Conservation (phyloP, 1,140 invertebrate genomes). For the Proctacanthus coquilletti region DNA sequence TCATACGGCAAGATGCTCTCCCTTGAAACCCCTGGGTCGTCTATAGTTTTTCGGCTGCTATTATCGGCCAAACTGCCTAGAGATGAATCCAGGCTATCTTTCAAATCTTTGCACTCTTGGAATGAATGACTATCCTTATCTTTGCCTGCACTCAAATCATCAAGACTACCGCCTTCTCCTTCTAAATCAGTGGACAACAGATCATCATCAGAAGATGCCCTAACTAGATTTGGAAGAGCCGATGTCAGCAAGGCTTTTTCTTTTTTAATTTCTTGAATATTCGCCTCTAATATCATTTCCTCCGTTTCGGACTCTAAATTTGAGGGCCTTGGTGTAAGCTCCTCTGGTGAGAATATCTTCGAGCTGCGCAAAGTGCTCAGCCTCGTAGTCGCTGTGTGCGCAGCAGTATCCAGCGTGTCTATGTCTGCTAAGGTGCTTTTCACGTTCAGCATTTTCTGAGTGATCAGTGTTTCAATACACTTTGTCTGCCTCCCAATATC, state of each 20-base stretch:
- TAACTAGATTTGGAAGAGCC: conserved; percentile 53
- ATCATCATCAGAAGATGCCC: conserved; percentile 73
- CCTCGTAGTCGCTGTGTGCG: conserved; percentile 57
- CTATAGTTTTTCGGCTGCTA: neutral
- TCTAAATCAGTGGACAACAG: conserved; percentile 57
- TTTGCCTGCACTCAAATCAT: conserved; percentile 34
- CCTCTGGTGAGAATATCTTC: conserved; percentile 51
- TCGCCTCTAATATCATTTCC: conserved; percentile 50
- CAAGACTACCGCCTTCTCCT: conserved; percentile 46
- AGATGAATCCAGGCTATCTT: conserved; percentile 9
- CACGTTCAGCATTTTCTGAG: conserved; percentile 53
- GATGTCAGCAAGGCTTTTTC: conserved; percentile 70
- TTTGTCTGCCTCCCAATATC: conserved; percentile 65
- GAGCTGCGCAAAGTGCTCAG: conserved; percentile 56
- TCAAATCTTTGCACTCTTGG: neutral
- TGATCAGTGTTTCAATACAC: conserved; percentile 78
- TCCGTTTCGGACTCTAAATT: conserved; percentile 21
- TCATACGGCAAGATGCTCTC: neutral
- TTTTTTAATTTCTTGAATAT: conserved; percentile 59
- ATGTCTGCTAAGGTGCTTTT: conserved; percentile 72
- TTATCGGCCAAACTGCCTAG: conserved; percentile 2
- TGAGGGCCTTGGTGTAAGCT: conserved; percentile 29
- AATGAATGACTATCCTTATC: conserved; percentile 5
- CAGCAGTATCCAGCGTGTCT: conserved; percentile 68
- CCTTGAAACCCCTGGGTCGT: neutral